Conservation (phyloP, 2,113 vertebrate genomes). For the Tetrax tetrax region DNA sequence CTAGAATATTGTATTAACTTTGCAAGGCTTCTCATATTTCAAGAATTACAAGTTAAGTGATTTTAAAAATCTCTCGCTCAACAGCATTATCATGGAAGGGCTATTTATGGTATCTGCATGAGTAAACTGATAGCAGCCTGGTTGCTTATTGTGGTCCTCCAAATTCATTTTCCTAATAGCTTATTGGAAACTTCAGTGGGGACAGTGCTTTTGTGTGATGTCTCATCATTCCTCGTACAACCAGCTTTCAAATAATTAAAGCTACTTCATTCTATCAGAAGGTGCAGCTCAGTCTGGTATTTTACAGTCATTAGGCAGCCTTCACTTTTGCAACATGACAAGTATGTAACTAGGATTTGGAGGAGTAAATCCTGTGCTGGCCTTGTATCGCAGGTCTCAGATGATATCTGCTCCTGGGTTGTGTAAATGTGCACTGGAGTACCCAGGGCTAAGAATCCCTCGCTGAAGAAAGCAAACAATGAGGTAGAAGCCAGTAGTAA, state of each 20-base stretch:
- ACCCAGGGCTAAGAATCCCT: background rate
- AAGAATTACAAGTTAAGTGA: conserved; percentile 64
- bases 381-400: background rate
- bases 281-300: background rate
- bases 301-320: background rate
- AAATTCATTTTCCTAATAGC: conserved; percentile 62
- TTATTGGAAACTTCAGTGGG: conserved; percentile 56
- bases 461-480: background rate
- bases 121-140: conserved; percentile 57
- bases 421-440: background rate
- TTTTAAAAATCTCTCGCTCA: conserved; percentile 37
- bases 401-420: background rate
- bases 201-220: conserved; percentile 15
- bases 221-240: conserved; percentile 41
- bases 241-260: conserved; percentile 38
- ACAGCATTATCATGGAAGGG: conserved; percentile 30
- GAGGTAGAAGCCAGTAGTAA: background rate
- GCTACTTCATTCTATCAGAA: background rate
- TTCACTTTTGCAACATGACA: background rate
- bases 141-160: conserved; percentile 31
- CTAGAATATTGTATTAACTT: conserved; percentile 66
- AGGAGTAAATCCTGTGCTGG: background rate
- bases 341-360: background rate
- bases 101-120: conserved; percentile 68
- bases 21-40: conserved; percentile 62